Conservation (phyloP, 2,113 vertebrate genomes). For the Thomomys bottae region DNA sequence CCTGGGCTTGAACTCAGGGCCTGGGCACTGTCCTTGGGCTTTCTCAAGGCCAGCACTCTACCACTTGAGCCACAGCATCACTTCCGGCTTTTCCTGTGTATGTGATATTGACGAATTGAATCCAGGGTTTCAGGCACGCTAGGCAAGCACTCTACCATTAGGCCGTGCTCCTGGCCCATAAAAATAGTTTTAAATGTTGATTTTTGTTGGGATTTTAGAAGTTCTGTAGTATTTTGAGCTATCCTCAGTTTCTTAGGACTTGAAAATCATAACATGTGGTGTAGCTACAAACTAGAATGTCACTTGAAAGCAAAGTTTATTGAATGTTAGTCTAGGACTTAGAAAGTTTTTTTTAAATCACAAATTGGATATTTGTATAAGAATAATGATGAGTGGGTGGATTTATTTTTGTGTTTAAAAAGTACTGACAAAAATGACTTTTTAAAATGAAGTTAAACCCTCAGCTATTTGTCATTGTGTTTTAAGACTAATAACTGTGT, state of each 20-base stretch:
- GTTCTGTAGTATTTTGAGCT: not conserved
- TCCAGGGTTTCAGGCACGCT: too few relatives aligned
- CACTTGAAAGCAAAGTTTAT: constrained; percentile 30
- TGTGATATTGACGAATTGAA: too few relatives aligned
- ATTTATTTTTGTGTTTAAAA: constrained; percentile 54
- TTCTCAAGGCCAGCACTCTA: too few relatives aligned
- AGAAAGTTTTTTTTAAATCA: not conserved
- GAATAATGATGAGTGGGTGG: constrained; percentile 1
- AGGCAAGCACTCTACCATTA: not conserved
- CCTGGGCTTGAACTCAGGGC: too few relatives aligned
- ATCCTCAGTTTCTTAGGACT: constrained; percentile 24
- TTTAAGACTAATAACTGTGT: constrained; percentile 51
- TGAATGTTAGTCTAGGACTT: constrained; percentile 25
- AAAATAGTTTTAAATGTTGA: not conserved
- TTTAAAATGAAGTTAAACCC: constrained; percentile 22
- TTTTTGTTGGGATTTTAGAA: constrained; percentile 42
- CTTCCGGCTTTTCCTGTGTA: too few relatives aligned
- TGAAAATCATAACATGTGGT: constrained; percentile 26
- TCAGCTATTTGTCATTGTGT: constrained; percentile 56
- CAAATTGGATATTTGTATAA: constrained; percentile 25
- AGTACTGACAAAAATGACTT: not conserved
- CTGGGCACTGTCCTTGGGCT: too few relatives aligned
- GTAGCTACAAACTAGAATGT: constrained; percentile 34
- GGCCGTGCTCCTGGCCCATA: too few relatives aligned
- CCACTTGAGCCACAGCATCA: too few relatives aligned